Conservation (phyloP, 2,113 vertebrate genomes). For the Sminthopsis crassicaudata region DNA sequence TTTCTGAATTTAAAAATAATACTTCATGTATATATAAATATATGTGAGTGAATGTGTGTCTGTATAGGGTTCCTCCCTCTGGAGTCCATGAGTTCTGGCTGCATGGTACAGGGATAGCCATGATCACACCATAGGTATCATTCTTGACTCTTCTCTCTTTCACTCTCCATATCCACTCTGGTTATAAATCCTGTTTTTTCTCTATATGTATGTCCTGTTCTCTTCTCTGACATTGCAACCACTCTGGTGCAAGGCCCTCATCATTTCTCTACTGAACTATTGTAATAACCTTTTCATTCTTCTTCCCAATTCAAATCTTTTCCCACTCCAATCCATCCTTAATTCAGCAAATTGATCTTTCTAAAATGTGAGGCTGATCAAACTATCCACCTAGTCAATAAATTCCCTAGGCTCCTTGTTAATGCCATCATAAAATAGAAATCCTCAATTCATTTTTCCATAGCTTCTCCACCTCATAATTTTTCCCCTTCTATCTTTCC, state of each 20-base stretch:
- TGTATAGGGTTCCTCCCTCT: neutral
- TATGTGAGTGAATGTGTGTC: neutral
- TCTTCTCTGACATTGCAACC: neutral
- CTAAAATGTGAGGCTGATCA: neutral
- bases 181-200: neutral
- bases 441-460: neutral
- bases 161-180: neutral
- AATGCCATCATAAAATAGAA: neutral
- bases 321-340: neutral
- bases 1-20: constrained; percentile 61
- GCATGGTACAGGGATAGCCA: neutral
- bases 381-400: neutral
- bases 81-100: neutral
- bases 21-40: neutral
- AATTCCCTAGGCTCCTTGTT: neutral
- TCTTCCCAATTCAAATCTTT: neutral
- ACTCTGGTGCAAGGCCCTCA: neutral
- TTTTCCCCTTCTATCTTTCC: neutral
- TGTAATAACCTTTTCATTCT: neutral
- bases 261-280: neutral
- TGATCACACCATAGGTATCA: too few relatives aligned
- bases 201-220: too few relatives aligned
- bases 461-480: neutral
- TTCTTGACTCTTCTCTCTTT: neutral
- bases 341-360: neutral